Base-by-base conservation (phyloP, 2,797 vertebrate species). In the Kryptolebias ocellatus region DNA sequence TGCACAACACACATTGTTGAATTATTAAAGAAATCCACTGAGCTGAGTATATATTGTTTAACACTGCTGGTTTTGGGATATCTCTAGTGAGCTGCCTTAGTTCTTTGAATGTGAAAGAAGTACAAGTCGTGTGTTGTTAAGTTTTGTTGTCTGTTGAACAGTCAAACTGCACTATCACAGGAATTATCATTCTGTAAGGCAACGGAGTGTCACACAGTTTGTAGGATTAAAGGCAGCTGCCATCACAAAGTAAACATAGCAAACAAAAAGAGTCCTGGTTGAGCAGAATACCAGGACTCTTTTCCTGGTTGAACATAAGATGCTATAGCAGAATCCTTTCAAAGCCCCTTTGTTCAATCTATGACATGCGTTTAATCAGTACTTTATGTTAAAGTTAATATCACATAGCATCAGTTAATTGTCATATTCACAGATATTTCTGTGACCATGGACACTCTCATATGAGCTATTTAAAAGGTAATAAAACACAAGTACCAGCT, bases 11-110 rank as follows among this genome's bases (percentile, higher is more conserved):
- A 69, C 15, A 73, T 53, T 16, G 20, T 28, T 39, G 9, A 60
- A 56, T 34, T 3, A 68, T 57, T 54, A 50, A 56, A 58, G 5
- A 15, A 66, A 64, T 52, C 14, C n/a, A 16, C 12, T 46, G 58
- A 53, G 53, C 52, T 72, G 4, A 57, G 50, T 18, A 24, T 64
- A 5, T 17, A 51, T 55, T 70, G 8, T 44, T 64, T 63, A 49
- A 51, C 37, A 49, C 29, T 49, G 31, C 54, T 58, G 16, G 66
- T 39, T 27, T 14, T 27, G 31, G 7, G 63, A 9, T 45, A 24
- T 57, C 17, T 42, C n/a, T 18, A 6, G 37, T 16, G 34, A 53
- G 39, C 12, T 58, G 31, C 5, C 12, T 4, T 4, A 46, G 7
- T 60, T 74, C 51, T 55, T 59, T 47, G 5, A 64, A 53, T 29